A percentile compares a stretch with the other conserved stretches of the same genome.
phyloP scores from a whole-genome alignment of 2,797 vertebrate species.

The Macropodus opercularis region DNA sequence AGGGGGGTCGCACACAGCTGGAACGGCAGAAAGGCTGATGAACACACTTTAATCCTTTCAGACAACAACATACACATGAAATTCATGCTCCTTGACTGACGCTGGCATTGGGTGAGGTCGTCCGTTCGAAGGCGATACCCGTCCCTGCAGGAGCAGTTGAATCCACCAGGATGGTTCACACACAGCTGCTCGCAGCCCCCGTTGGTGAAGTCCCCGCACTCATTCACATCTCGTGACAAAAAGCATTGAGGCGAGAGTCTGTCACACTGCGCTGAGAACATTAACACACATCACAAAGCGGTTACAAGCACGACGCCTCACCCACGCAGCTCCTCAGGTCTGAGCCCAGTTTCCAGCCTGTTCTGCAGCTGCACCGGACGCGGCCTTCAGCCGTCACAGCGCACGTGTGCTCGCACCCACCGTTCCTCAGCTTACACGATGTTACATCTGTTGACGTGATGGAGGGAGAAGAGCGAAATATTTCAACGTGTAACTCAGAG shows the following conservation, averaged over 20 bases:
- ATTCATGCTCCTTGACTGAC: conserved; percentile 74
- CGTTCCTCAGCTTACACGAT: conserved; percentile 81
- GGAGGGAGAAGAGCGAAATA: neutral
- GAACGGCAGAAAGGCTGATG: neutral
- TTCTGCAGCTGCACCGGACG: conserved; percentile 78
- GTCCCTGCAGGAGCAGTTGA: conserved; percentile 80
- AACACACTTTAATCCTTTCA: neutral
- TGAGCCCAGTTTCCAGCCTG: conserved; percentile 76
- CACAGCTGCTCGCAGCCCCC: conserved; percentile 86
- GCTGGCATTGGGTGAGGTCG: conserved; percentile 78
- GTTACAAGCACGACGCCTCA: conserved; percentile 55
- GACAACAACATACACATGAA: neutral
- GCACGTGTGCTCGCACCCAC: conserved; percentile 82
- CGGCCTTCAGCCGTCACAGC: conserved; percentile 63
- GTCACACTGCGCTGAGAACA: no score
- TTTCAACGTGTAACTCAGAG: neutral
- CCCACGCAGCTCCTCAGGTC: conserved; percentile 80
- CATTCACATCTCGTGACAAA: conserved; percentile 79
- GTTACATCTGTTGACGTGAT: conserved; percentile 73
- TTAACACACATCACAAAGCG: no score
- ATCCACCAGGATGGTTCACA: conserved; percentile 76
- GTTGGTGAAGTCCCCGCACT: conserved; percentile 83
- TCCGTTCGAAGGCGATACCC: conserved; percentile 78
- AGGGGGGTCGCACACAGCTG: conserved; percentile 81
- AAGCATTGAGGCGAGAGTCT: neutral